These are phyloP conservation scores for Pheosia gnoma DNA, from an alignment of 2,888 invertebrate species.

Conservation along the genomic window DNA sequence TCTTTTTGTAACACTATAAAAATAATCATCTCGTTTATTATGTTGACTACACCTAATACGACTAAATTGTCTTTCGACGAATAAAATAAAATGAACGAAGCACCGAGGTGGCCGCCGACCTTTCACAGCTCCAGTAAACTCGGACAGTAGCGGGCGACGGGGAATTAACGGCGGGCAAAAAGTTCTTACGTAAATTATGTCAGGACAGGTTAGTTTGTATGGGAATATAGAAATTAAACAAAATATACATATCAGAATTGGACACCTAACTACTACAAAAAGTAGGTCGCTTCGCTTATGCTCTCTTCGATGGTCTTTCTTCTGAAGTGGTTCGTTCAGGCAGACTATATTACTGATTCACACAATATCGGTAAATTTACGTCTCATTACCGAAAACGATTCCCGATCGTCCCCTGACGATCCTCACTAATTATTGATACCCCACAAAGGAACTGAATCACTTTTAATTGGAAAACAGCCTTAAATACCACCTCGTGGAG, in stretches of 20 bases:
- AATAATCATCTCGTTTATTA: not conserved
- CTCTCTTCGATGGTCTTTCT: no score
- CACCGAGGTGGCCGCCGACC: conserved; percentile 14
- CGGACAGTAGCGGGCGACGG: not conserved
- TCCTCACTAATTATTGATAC: not conserved
- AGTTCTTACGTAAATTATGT: conserved; percentile 1
- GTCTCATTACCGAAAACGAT: not conserved
- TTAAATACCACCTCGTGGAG: not conserved
- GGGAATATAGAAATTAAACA: not conserved
- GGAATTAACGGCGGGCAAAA: not conserved
- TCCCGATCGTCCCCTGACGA: not conserved
- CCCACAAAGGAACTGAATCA: conserved; percentile 36
- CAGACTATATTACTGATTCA: not conserved
- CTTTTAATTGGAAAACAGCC: conserved; percentile 13
- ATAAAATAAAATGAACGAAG: conserved; percentile 5
- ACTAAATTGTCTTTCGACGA: conserved; percentile 4
- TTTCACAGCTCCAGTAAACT: conserved; percentile 10
- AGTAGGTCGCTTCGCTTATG: no score
- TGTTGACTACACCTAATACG: not conserved
- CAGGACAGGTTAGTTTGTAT: not conserved
- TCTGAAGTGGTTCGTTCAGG: no score
- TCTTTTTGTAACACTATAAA: no score
- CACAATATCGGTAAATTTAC: not conserved
- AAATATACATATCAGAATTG: not conserved
- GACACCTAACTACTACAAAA: no score